Conservation (phyloP, 2,888 invertebrate genomes). For the Euproctis similis region DNA sequence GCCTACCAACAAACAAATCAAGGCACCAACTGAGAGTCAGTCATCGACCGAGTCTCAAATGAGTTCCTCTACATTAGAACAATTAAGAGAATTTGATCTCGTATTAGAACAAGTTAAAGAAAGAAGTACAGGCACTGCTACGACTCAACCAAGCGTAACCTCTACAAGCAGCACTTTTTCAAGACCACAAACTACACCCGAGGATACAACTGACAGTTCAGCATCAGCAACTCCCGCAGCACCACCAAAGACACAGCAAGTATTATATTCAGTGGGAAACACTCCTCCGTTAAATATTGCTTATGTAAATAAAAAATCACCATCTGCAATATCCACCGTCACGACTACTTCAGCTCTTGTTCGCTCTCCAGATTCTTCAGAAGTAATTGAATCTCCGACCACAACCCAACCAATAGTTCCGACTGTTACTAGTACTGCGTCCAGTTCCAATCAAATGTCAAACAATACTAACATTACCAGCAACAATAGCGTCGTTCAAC, state of each 20-base stretch:
- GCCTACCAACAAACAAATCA: conserved; percentile 39
- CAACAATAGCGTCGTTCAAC: background rate
- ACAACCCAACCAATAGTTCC: conserved; percentile 50
- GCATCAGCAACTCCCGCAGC: conserved; percentile 34
- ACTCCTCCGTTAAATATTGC: conserved; percentile 55
- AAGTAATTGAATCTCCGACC: conserved; percentile 52
- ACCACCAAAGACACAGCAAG: conserved; percentile 42
- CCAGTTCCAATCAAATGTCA: conserved; percentile 32
- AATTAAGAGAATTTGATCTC: conserved; percentile 86
- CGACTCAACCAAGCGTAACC: conserved; percentile 68
- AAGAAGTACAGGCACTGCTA: conserved; percentile 63
- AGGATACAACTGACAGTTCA: conserved; percentile 43
- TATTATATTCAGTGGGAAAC: conserved; percentile 57
- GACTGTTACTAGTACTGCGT: conserved; percentile 41
- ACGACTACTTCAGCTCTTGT: conserved; percentile 48
- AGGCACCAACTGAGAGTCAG: conserved; percentile 46
- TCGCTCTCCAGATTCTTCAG: conserved; percentile 61
- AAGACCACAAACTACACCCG: conserved; percentile 38
- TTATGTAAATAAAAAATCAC: conserved; percentile 58
- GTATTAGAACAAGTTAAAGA: conserved; percentile 88
- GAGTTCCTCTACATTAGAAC: conserved; percentile 85
- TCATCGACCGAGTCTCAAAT: conserved; percentile 76
- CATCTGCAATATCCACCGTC: conserved; percentile 27
- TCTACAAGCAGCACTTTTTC: conserved; percentile 29
- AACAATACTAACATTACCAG: background rate